Evolutionary conservation across 2,113 vertebrate genomes (phyloP).

Genomic region (Silurus asotus): DNA sequence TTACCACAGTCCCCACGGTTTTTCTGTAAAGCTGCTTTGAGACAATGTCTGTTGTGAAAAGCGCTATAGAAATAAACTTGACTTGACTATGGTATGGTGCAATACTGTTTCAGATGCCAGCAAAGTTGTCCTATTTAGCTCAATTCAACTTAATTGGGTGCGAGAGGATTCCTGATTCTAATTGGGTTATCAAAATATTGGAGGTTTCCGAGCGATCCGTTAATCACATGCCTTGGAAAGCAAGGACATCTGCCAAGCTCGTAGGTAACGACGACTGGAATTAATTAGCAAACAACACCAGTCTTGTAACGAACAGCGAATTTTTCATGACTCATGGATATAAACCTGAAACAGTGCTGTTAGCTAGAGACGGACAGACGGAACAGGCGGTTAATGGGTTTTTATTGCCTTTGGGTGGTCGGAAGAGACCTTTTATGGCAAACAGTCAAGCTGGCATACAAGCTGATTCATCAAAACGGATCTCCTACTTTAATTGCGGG

Average conservation of each 20-base stretch:
- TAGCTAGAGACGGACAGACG: conserved; percentile 24
- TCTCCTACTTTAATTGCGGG: background rate
- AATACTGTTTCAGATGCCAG: conserved; percentile 52
- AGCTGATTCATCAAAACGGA: conserved; percentile 7
- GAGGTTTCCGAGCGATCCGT: conserved; percentile 20
- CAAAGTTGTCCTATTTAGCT: conserved; percentile 61
- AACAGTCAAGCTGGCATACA: conserved; percentile 3
- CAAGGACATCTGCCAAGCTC: conserved; percentile 28
- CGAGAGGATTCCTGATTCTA: conserved; percentile 51
- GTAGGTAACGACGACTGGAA: conserved; percentile 26
- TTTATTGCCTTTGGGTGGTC: conserved; percentile 13
- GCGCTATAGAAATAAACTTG: no score
- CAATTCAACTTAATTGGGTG: conserved; percentile 66
- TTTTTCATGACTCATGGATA: conserved; percentile 16
- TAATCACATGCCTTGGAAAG: conserved; percentile 37
- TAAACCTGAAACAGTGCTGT: background rate
- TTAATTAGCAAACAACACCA: conserved; percentile 13
- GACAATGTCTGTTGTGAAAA: no score
- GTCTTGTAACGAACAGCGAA: background rate
- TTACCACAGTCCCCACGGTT: no score
- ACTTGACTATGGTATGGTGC: conserved; percentile 23
- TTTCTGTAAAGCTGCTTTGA: no score
- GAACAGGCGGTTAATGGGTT: conserved; percentile 32
- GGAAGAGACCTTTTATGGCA: conserved; percentile 11
- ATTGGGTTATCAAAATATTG: conserved; percentile 69